phyloP scores from a whole-genome alignment of 2,888 invertebrate species.

The Ennomos quercinarius region DNA sequence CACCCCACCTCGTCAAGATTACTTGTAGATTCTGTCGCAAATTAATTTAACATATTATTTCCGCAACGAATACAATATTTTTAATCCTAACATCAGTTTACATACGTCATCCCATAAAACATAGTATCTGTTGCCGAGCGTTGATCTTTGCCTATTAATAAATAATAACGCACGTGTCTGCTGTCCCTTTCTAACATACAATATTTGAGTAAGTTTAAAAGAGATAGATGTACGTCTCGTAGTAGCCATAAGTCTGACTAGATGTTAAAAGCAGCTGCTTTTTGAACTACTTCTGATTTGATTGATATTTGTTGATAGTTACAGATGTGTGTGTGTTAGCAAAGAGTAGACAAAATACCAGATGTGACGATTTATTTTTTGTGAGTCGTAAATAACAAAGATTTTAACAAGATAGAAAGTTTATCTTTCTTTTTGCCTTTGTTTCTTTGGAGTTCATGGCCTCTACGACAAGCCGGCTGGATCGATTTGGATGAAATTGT shows the following conservation, averaged over 20 bases:
- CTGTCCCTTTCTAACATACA: conserved; percentile 5
- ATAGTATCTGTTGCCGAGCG: conserved; percentile 25
- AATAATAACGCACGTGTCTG: conserved; percentile 20
- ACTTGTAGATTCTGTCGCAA: conserved; percentile 7
- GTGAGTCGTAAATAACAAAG: too few species aligned
- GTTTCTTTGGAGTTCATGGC: too few species aligned
- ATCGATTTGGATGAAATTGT: too few species aligned
- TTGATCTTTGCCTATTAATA: conserved; percentile 32
- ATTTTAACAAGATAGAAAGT: too few species aligned
- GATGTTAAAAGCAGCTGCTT: conserved; percentile 18
- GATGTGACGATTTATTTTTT: conserved; percentile 1
- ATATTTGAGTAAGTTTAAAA: background rate
- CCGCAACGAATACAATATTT: conserved; percentile 18
- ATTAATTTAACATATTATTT: conserved; percentile 21
- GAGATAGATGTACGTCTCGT: conserved; percentile 2
- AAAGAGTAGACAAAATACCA: conserved; percentile 15
- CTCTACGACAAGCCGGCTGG: too few species aligned
- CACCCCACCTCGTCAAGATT: background rate
- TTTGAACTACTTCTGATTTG: conserved; percentile 24
- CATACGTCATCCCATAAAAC: conserved; percentile 22
- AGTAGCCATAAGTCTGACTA: conserved; percentile 1
- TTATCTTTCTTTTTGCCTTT: too few species aligned
- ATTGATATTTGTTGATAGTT: conserved; percentile 20
- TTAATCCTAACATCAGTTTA: conserved; percentile 14
- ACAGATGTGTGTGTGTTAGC: conserved; percentile 12